phyloP scores from a whole-genome alignment of 2,797 vertebrate genomes.

The Sciurus vulgaris region DNA sequence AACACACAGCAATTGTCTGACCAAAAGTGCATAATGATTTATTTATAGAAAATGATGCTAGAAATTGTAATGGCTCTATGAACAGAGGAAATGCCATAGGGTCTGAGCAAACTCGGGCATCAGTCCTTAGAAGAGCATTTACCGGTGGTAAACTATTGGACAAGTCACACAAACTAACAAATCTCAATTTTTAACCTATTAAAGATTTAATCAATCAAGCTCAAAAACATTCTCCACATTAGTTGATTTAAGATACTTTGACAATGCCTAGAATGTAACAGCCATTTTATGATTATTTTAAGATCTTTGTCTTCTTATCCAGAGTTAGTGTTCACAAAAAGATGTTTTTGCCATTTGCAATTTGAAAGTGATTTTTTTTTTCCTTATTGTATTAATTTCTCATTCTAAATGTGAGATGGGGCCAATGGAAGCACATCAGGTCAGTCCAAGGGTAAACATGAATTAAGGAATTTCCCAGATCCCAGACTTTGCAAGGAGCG shows the following conservation, averaged over 20 bases:
- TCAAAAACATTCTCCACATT: background rate
- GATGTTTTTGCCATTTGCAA: background rate
- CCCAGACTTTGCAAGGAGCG: background rate
- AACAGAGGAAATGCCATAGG: background rate
- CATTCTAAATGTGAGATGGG: background rate
- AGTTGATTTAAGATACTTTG: background rate
- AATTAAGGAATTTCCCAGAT: background rate
- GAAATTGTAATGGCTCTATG: background rate
- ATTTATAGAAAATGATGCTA: rapidly evolving
- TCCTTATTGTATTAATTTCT: background rate
- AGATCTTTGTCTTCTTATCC: background rate
- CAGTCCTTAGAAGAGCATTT: background rate
- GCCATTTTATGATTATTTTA: background rate
- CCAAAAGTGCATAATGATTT: background rate
- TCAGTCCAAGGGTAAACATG: background rate
- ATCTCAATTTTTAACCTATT: background rate
- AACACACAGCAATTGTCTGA: background rate
- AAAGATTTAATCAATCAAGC: background rate
- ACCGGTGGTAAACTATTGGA: rapidly evolving
- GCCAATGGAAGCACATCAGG: background rate
- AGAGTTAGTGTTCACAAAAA: background rate
- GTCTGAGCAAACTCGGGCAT: background rate
- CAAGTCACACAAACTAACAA: background rate
- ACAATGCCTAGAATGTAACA: background rate
- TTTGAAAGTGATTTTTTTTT: background rate